Conservation (phyloP, 2,888 invertebrate genomes). For the Caenorhabditis uteleia region DNA sequence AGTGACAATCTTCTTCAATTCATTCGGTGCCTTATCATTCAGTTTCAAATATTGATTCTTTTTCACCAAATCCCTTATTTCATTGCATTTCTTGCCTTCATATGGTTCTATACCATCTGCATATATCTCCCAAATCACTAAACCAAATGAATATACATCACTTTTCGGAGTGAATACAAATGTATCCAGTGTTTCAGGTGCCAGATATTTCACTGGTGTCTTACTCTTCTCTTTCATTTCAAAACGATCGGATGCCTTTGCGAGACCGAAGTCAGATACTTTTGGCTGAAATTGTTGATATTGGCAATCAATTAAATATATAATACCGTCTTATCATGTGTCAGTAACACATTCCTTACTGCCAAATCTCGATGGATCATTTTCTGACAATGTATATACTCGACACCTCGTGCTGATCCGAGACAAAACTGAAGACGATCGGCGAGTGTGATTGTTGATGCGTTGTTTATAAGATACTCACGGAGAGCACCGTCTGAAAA, state of each 20-base stretch:
- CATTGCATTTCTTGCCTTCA: conserved; percentile 22
- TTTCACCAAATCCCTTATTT: conserved; percentile 17
- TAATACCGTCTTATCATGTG: conserved; percentile 10
- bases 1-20: conserved; percentile 9
- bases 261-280: conserved; percentile 12
- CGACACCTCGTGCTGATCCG: conserved; percentile 26
- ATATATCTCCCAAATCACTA: conserved; percentile 36
- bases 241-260: conserved; percentile 2
- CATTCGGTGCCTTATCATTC: conserved; percentile 11
- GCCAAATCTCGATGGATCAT: conserved; percentile 25
- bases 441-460: conserved; percentile 1
- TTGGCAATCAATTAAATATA: neutral
- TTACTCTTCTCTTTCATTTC: conserved; percentile 9
- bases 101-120: conserved; percentile 28
- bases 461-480: conserved; percentile 7
- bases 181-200: conserved; percentile 22
- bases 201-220: conserved; percentile 21
- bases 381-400: conserved; percentile 19
- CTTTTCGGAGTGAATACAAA: conserved; percentile 24
- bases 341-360: conserved; percentile 9
- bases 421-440: conserved; percentile 6
- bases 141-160: conserved; percentile 33
- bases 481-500: conserved; percentile 30
- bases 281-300: conserved; percentile 10
- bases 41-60: conserved; percentile 24